Evolutionary conservation across 2,797 vertebrate genomes (phyloP).

Genomic region (Nasua narica): DNA sequence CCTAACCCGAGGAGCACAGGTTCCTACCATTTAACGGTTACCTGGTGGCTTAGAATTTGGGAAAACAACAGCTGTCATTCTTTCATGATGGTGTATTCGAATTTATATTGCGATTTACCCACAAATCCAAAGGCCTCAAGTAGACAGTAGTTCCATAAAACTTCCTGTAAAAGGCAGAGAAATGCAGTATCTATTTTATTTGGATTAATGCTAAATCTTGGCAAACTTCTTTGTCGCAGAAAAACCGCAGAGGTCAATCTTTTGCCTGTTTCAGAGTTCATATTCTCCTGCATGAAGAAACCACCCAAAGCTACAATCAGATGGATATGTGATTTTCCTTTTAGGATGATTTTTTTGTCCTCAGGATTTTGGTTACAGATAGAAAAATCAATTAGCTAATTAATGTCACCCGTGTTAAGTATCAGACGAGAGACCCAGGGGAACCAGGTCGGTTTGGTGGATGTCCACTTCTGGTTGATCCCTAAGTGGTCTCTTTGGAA

Average conservation of each 20-base stretch:
- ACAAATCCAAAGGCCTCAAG: background rate
- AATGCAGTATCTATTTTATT: slow-evolving; percentile 37
- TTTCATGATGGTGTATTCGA: background rate
- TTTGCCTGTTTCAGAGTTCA: background rate
- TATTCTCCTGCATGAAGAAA: background rate
- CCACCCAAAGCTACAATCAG: background rate
- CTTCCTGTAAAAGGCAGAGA: slow-evolving; percentile 14
- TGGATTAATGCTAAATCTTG: slow-evolving; percentile 13
- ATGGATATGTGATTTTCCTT: background rate
- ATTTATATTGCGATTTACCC: slow-evolving; percentile 38
- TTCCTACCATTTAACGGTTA: background rate
- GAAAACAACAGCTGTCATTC: slow-evolving; percentile 20
- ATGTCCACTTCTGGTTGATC: background rate
- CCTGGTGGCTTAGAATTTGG: slow-evolving; percentile 7
- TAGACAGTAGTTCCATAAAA: slow-evolving; percentile 2
- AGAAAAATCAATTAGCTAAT: background rate
- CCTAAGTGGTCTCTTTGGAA: background rate
- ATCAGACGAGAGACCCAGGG: background rate
- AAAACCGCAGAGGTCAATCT: background rate
- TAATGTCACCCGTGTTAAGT: background rate
- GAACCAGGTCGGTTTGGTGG: background rate
- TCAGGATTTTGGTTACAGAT: slow-evolving; percentile 14
- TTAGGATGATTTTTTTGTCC: background rate
- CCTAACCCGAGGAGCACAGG: background rate
- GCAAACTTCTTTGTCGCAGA: slow-evolving; percentile 30